These are phyloP conservation scores for Chloroclystis v-ata DNA, from an alignment of 2,888 invertebrate species.

Conservation along the genomic window DNA sequence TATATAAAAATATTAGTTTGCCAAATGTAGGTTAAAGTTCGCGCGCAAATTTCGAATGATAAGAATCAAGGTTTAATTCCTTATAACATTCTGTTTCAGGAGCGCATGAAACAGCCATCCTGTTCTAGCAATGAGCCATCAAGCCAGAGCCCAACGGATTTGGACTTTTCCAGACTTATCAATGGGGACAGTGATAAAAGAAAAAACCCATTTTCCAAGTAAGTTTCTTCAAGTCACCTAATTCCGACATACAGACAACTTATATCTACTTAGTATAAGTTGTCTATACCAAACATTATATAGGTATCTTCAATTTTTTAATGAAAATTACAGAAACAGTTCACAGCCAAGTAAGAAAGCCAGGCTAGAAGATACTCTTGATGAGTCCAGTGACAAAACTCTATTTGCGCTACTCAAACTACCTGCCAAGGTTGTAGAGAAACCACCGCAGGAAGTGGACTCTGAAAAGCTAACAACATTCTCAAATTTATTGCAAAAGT, in stretches of 20 bases:
- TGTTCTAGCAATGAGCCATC: slow-evolving; percentile 40
- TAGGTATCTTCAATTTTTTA: too few relatives aligned
- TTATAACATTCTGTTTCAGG: slow-evolving; percentile 31
- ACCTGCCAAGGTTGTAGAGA: slow-evolving; percentile 53
- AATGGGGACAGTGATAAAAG: slow-evolving; percentile 78
- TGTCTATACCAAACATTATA: too few relatives aligned
- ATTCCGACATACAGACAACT: background rate
- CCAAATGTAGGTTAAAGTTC: too few relatives aligned
- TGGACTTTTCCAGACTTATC: slow-evolving; percentile 69
- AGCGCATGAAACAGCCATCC: slow-evolving; percentile 66
- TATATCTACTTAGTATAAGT: too few relatives aligned
- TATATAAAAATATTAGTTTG: background rate
- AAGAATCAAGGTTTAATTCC: too few relatives aligned
- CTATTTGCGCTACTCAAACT: slow-evolving; percentile 75
- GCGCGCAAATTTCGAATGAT: too few relatives aligned
- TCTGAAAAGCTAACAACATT: slow-evolving; percentile 66
- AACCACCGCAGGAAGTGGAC: slow-evolving; percentile 48
- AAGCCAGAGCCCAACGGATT: slow-evolving; percentile 43
- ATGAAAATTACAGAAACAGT: slow-evolving; percentile 40
- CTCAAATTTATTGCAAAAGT: slow-evolving; percentile 70
- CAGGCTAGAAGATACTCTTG: slow-evolving; percentile 47
- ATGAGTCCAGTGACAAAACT: slow-evolving; percentile 78
- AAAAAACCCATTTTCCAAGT: slow-evolving; percentile 87
- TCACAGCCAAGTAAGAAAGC: slow-evolving; percentile 50
- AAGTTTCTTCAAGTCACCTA: too few relatives aligned